Percentiles rank a stretch among this genome's conserved stretches.
Conservation (phyloP, 2,113 vertebrate species). For the Amphilophus citrinellus region DNA sequence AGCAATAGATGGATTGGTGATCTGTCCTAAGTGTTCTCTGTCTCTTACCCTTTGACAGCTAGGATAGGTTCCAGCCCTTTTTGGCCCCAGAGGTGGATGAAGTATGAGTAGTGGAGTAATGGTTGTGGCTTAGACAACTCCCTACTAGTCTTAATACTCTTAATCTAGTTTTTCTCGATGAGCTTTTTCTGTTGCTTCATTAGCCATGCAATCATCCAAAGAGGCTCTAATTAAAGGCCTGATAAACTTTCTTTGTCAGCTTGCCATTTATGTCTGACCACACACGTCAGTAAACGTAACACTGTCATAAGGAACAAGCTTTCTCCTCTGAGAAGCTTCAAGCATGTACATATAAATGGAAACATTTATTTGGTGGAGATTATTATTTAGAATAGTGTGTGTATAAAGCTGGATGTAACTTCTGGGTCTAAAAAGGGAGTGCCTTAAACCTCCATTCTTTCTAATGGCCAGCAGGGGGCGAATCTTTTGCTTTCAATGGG, state of each 20-base stretch:
- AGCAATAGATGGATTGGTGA: no score
- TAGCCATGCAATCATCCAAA: not conserved
- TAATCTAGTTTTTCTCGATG: not conserved
- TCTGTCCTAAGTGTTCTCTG: not conserved
- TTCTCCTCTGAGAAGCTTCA: conserved; percentile 39
- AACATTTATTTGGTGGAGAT: not conserved
- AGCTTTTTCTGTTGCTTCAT: not conserved
- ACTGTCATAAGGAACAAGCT: not conserved
- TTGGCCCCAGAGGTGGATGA: not conserved
- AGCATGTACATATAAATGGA: not conserved
- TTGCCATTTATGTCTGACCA: not conserved
- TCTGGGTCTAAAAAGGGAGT: no score
- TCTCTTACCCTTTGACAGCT: not conserved
- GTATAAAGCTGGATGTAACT: no score
- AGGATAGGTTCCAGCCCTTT: not conserved
- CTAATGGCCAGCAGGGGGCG: no score
- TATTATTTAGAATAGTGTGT: not conserved
- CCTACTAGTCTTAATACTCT: not conserved
- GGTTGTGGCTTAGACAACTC: not conserved
- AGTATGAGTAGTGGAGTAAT: not conserved
- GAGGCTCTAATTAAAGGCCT: not conserved
- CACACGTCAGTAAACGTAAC: not conserved
- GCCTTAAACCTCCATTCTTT: no score
- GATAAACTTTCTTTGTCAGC: not conserved
- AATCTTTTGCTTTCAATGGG: no score